phyloP scores from a whole-genome alignment of 2,113 vertebrate species.

The Podilymbus podiceps region DNA sequence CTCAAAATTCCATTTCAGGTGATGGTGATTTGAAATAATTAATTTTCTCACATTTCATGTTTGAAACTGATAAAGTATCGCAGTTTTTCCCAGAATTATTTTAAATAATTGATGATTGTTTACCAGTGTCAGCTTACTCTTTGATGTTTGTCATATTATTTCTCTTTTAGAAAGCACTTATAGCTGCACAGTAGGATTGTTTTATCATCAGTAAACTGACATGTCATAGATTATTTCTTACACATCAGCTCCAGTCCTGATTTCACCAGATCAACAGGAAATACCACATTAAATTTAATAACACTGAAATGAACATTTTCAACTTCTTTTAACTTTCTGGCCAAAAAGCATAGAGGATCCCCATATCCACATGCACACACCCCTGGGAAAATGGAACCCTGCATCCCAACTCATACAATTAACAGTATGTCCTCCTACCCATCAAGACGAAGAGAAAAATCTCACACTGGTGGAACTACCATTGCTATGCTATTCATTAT shows the following conservation, averaged over 20 bases:
- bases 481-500: background rate
- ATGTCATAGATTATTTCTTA: background rate
- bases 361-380: background rate
- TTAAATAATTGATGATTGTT: conserved; percentile 37
- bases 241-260: background rate
- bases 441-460: background rate
- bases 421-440: background rate
- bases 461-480: background rate
- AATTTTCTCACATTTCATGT: background rate
- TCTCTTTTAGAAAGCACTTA: background rate
- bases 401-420: background rate
- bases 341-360: background rate
- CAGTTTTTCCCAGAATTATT: background rate
- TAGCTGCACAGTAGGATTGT: background rate
- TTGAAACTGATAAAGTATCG: background rate
- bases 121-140: background rate
- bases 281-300: background rate
- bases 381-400: background rate
- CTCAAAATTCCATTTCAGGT: background rate
- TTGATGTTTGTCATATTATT: conserved; percentile 20
- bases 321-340: background rate
- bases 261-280: background rate
- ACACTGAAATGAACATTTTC: accelerated
- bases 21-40: background rate
- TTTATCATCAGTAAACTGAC: background rate